phyloP scores from a whole-genome alignment of 1,140 invertebrate genomes.

The Cherax destructor region DNA sequence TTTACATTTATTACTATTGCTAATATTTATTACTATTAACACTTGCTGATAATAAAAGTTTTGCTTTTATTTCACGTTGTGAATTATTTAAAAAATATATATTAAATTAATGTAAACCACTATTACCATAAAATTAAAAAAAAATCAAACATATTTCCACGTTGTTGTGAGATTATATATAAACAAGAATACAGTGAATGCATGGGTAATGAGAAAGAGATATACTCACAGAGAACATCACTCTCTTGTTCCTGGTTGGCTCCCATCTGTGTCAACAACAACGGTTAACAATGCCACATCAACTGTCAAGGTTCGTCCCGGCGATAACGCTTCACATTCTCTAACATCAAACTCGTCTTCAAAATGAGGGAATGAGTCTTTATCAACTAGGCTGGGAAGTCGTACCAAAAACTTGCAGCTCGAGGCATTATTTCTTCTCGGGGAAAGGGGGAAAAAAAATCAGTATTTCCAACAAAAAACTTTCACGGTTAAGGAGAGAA shows the following conservation, averaged over 20 bases:
- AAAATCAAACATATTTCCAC: too few relatives aligned
- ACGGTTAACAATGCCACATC: constrained; percentile 42
- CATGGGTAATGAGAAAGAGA: neutral
- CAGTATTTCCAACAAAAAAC: neutral
- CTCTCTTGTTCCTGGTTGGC: constrained; percentile 58
- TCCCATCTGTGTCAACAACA: constrained; percentile 53
- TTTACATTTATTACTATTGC: too few relatives aligned
- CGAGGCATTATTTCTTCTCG: neutral
- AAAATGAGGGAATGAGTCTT: constrained; percentile 29
- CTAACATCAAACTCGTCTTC: constrained; percentile 47
- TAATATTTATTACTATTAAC: neutral
- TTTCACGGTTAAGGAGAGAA: neutral
- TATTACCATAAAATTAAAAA: too few relatives aligned
- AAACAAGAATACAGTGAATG: neutral
- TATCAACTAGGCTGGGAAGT: neutral
- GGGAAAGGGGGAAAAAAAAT: neutral
- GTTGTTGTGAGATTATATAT: neutral
- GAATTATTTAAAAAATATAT: too few relatives aligned
- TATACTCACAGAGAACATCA: constrained; percentile 59
- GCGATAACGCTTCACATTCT: constrained; percentile 37
- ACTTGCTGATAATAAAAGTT: too few relatives aligned
- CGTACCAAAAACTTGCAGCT: neutral
- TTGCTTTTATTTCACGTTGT: too few relatives aligned
- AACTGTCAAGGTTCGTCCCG: constrained; percentile 32
- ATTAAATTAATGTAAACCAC: too few relatives aligned